Conservation (phyloP, 2,888 invertebrate species). For the Oasisia sp. region DNA sequence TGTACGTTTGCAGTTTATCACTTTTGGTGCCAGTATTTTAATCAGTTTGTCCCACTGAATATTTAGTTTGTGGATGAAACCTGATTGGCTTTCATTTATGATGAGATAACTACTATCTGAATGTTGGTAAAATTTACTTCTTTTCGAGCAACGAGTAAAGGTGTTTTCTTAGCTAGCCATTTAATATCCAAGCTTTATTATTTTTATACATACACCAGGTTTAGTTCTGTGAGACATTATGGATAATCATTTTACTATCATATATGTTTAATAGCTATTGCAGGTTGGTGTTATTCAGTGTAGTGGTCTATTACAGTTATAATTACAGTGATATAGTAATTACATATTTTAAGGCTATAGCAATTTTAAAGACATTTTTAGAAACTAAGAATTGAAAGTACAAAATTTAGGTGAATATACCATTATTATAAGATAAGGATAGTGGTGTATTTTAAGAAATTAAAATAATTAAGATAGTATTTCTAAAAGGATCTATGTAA, state of each 20-base stretch:
- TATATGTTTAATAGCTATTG: neutral
- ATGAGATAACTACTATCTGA: neutral
- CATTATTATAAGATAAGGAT: neutral
- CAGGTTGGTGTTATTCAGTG: neutral
- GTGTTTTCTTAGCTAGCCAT: neutral
- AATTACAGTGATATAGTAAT: neutral
- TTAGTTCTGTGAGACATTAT: neutral
- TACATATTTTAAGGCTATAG: constrained; percentile 1
- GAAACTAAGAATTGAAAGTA: neutral
- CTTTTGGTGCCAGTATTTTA: neutral
- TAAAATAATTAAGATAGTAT: neutral
- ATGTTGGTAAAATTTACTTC: neutral
- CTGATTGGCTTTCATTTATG: neutral
- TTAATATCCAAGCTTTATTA: neutral
- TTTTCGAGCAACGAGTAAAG: neutral
- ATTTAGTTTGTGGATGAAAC: neutral
- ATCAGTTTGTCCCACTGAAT: neutral
- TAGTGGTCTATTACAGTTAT: neutral
- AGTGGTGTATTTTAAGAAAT: neutral
- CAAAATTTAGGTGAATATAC: neutral
- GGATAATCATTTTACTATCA: neutral
- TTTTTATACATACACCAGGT: neutral
- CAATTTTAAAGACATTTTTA: neutral
- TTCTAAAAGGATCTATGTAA: neutral
- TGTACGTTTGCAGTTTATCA: neutral